These are phyloP conservation scores for Poliocrania exsul DNA, from an alignment of 2,797 vertebrate species.

Conservation along the genomic window DNA sequence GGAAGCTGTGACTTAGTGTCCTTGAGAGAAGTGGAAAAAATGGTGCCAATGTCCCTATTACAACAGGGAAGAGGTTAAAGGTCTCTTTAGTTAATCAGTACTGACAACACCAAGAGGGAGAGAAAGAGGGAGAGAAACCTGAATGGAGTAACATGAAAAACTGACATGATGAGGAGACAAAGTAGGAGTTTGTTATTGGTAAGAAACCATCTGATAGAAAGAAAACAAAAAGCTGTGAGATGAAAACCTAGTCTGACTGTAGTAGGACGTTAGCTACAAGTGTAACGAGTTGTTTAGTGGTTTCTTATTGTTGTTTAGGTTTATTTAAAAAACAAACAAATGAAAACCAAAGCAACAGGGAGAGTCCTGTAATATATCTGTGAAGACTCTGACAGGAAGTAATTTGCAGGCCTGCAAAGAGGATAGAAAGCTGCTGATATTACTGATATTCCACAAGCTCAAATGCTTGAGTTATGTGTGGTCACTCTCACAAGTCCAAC, in stretches of 20 bases:
- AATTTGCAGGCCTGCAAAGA: not conserved
- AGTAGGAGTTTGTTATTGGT: not conserved
- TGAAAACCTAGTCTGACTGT: not conserved
- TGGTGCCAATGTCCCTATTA: not conserved
- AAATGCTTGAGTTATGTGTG: not conserved
- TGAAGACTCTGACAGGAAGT: not conserved
- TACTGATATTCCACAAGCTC: not conserved
- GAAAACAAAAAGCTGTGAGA: not conserved
- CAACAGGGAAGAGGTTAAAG: not conserved
- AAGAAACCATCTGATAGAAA: not conserved
- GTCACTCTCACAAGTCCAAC: not conserved
- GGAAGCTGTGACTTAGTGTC: not conserved
- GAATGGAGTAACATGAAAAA: not conserved
- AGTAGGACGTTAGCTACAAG: rapidly evolving
- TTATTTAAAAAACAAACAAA: not conserved
- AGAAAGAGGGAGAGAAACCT: not conserved
- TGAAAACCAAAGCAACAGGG: not conserved
- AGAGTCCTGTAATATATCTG: not conserved
- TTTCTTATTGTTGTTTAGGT: not conserved
- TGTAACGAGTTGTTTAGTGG: not conserved
- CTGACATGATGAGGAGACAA: not conserved
- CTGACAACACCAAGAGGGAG: not conserved
- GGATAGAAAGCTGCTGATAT: not conserved
- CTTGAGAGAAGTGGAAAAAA: not conserved
- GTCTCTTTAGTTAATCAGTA: not conserved